Conservation (phyloP, 2,888 invertebrate species). For the Drosophila macrospina region DNA sequence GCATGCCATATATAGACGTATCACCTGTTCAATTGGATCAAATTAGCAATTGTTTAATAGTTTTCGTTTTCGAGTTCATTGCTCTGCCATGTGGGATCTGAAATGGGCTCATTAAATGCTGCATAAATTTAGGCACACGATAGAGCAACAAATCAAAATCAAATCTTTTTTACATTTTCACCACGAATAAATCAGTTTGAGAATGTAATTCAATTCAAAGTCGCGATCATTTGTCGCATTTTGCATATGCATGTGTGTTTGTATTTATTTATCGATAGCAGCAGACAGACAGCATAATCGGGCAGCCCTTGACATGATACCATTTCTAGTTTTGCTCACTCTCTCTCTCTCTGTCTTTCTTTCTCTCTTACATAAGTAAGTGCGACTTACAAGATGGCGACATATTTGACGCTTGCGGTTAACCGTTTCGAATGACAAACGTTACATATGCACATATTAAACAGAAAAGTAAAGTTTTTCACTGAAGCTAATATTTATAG, state of each 20-base stretch:
- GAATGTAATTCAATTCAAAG: slow-evolving; percentile 12
- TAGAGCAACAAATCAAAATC: slow-evolving; percentile 25
- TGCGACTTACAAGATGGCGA: slow-evolving; percentile 15
- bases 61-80: slow-evolving; percentile 36
- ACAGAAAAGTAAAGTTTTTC: not conserved
- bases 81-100: slow-evolving; percentile 7
- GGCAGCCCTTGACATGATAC: slow-evolving; percentile 15
- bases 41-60: slow-evolving; percentile 22
- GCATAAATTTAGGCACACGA: slow-evolving; percentile 38
- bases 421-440: slow-evolving; percentile 11
- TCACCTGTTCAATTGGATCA: slow-evolving; percentile 19
- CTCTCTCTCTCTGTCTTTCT: not conserved
- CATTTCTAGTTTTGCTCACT: slow-evolving; percentile 13
- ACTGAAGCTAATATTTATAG: not conserved
- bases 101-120: slow-evolving; percentile 19
- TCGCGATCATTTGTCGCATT: slow-evolving; percentile 40
- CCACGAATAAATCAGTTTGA: slow-evolving; percentile 3
- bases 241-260: slow-evolving; percentile 16
- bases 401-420: slow-evolving; percentile 11
- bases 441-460: not conserved
- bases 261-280: slow-evolving; percentile 6
- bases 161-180: slow-evolving; percentile 43
- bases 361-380: slow-evolving; percentile 1
- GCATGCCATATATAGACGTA: slow-evolving; percentile 59
- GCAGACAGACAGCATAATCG: slow-evolving; percentile 37